Base-by-base conservation (phyloP, 2,888 invertebrate genomes). In the Glaucopsyche alexis region DNA sequence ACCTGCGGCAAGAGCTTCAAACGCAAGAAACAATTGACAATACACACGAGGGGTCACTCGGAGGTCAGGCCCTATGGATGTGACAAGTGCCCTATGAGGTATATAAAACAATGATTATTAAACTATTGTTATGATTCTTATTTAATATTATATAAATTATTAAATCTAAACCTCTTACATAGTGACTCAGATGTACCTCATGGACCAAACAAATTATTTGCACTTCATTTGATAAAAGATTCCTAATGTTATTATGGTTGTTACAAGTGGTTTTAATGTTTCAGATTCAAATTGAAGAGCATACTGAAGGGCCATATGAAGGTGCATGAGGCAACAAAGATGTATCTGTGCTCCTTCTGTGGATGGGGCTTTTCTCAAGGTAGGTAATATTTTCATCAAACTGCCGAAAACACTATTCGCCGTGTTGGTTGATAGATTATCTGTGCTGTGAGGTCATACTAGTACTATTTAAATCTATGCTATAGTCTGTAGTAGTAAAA, bases 331-430 rank as follows among this genome's bases (percentile, higher is more conserved):
- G 82, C 83, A 0, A 82, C 84, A 4, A 91, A 90, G 72, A 86
- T 83, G 65, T 87, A 85, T 74, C 80, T 93, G 16, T 93, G 93
- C 75, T 87, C 83, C 8, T 84, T 86, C 72, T 93, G 93, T 72
- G 93, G 93, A 1, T 85, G 85, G 83, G 85, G 89, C 29, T 91
- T 91, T 74, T 81, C 86, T 4, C 90, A 89, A 81, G 87, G 92
- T 91, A 81, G 87, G 92, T 91, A 75, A 77, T 7, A 9, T 19
- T 11, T 16, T 0, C 16, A 19, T 4, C n/a, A n/a, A n/a, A n/a
- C n/a, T n/a, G n/a, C n/a, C n/a, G n/a, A n/a, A n/a, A n/a, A n/a
- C n/a, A n/a, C n/a, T n/a, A n/a, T n/a, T n/a, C n/a, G n/a, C n/a
- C n/a, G n/a, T n/a, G n/a, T n/a, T n/a, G n/a, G n/a, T n/a, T n/a